Percentiles rank a stretch among this genome's conserved stretches.
Evolutionary conservation across 2,888 invertebrate genomes (phyloP).

Genomic region (Tinea trinotella): DNA sequence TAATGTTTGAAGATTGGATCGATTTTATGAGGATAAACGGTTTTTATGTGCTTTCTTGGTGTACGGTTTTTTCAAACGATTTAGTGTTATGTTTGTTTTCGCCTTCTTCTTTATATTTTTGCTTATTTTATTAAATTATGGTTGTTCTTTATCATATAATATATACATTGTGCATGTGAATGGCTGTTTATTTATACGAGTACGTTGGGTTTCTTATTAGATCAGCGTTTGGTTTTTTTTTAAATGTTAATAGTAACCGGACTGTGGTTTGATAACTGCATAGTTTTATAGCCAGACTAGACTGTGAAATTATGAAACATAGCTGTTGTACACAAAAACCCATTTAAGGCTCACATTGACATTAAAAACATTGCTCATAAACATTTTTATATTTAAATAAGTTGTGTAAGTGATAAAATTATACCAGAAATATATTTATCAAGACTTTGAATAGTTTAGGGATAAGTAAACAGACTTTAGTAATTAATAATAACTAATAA

Average conservation of each 20-base stretch:
- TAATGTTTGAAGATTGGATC: slow-evolving; percentile 21
- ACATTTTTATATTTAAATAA: not conserved
- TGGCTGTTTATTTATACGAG: too few species aligned
- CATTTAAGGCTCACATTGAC: not conserved
- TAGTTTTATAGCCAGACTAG: too few species aligned
- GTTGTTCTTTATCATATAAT: too few species aligned
- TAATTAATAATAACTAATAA: too few species aligned
- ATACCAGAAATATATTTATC: not conserved
- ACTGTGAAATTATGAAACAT: too few species aligned
- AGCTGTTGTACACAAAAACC: not conserved
- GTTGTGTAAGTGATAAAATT: not conserved
- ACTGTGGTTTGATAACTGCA: too few species aligned
- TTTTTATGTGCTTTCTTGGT: slow-evolving; percentile 16
- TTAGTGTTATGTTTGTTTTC: not conserved
- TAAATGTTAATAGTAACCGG: too few species aligned
- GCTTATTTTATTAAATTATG: not conserved
- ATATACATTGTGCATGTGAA: too few species aligned
- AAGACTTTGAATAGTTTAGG: not conserved
- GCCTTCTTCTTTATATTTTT: not conserved
- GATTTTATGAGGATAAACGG: slow-evolving; percentile 18
- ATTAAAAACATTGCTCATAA: slow-evolving; percentile 1
- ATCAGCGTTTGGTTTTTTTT: too few species aligned
- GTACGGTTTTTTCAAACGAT: not conserved
- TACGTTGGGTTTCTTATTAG: too few species aligned
- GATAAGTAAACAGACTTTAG: not conserved